phyloP scores from a whole-genome alignment of 2,888 invertebrate genomes.

The Nymphalis polychloros region DNA sequence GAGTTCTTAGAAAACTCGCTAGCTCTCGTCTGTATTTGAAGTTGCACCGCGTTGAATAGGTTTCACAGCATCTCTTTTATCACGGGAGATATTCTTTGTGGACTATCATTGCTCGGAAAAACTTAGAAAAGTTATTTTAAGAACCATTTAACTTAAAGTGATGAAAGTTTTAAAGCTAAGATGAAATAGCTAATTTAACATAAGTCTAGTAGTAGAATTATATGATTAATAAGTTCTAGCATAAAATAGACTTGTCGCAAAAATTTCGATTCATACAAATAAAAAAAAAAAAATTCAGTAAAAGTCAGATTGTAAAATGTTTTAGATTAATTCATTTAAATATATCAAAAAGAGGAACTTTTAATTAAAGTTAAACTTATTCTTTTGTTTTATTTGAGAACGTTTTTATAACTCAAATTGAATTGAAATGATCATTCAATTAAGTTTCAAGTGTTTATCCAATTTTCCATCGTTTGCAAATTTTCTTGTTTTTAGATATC shows the following conservation, averaged over 20 bases:
- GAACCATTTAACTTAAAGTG: slow-evolving; percentile 10
- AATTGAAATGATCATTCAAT: not conserved
- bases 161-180: not conserved
- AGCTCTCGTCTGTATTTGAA: slow-evolving; percentile 25
- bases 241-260: too few species aligned
- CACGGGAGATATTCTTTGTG: slow-evolving; percentile 25
- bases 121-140: slow-evolving; percentile 12
- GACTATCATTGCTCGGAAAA: slow-evolving; percentile 21
- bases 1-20: slow-evolving; percentile 26
- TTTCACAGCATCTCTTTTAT: slow-evolving; percentile 21
- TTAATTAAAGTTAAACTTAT: too few species aligned
- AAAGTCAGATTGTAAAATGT: too few species aligned
- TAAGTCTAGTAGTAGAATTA: not conserved
- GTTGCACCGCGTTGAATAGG: slow-evolving; percentile 25
- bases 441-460: slow-evolving; percentile 14
- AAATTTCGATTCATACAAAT: too few species aligned
- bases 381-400: not conserved
- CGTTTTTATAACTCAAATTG: not conserved
- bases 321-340: too few species aligned
- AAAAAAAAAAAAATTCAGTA: too few species aligned
- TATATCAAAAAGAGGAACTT: too few species aligned
- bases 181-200: not conserved
- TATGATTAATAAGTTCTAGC: not conserved
- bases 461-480: slow-evolving; percentile 10
- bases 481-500: slow-evolving; percentile 10